These are phyloP conservation scores for Chaetogeoica ovagalla DNA, from an alignment of 2,888 invertebrate genomes.

Conservation along the genomic window DNA sequence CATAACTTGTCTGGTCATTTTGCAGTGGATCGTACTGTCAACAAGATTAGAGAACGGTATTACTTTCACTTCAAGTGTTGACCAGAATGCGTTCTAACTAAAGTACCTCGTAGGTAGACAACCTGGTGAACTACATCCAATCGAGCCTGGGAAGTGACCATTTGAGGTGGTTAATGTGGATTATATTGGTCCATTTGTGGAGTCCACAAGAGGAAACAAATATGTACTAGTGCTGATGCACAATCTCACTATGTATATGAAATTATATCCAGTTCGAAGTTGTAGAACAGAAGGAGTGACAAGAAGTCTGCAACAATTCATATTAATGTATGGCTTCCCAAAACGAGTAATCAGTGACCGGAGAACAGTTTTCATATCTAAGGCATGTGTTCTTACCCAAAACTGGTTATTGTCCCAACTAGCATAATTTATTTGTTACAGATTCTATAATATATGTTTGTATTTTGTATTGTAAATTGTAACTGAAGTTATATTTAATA, in stretches of 20 bases:
- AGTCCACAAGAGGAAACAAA: not conserved
- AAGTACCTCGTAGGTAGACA: not conserved
- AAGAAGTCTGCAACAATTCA: not conserved
- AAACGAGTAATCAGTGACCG: not conserved
- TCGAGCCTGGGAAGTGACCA: not conserved
- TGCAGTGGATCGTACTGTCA: constrained; percentile 2
- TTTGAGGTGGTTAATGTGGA: constrained; percentile 30
- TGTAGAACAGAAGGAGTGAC: constrained; percentile 2
- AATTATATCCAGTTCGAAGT: not conserved
- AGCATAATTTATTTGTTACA: too few species aligned
- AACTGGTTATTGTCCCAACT: too few species aligned
- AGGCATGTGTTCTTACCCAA: too few species aligned
- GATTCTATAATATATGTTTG: too few species aligned
- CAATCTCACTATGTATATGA: constrained; percentile 38
- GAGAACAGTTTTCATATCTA: constrained; percentile 2
- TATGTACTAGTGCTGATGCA: constrained; percentile 22
- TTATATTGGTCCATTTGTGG: constrained; percentile 19
- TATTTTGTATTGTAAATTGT: too few species aligned
- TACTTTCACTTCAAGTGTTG: constrained; percentile 29
- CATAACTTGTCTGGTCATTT: not conserved
- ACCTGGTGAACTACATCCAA: constrained; percentile 1
- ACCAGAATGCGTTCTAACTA: constrained; percentile 16
- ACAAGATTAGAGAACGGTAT: not conserved
- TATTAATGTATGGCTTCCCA: not conserved
- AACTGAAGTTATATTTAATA: too few species aligned